phyloP scores from a whole-genome alignment of 1,140 invertebrate genomes.

The Brachionus manjavacas region DNA sequence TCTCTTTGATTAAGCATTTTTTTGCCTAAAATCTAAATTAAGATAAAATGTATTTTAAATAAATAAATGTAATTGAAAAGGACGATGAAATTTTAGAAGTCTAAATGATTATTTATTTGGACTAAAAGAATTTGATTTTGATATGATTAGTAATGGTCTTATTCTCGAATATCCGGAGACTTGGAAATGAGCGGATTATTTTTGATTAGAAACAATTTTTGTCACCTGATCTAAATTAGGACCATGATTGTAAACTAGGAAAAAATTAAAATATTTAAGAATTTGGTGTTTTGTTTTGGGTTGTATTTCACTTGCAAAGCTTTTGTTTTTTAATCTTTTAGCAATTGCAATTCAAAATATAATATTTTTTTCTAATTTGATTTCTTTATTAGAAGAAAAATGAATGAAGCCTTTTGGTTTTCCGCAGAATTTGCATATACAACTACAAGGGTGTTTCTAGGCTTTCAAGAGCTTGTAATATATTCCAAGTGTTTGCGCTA shows the following conservation, averaged over 20 bases:
- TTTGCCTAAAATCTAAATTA: too few relatives aligned
- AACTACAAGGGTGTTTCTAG: neutral
- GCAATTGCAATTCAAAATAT: neutral
- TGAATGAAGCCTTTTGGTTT: neutral
- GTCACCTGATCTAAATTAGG: neutral
- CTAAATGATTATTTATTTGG: neutral
- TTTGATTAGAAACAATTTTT: neutral
- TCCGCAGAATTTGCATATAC: neutral
- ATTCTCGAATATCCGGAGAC: neutral
- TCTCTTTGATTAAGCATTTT: too few relatives aligned
- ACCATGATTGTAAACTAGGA: neutral
- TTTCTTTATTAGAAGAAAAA: constrained; percentile 5
- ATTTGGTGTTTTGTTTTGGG: neutral
- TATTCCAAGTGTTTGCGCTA: neutral
- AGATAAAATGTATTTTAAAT: too few relatives aligned
- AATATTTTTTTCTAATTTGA: neutral
- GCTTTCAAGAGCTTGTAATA: neutral
- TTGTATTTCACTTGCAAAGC: neutral
- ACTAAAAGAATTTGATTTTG: neutral
- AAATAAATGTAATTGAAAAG: neutral
- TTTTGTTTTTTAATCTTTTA: neutral
- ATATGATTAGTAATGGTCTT: neutral
- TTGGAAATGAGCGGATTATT: neutral
- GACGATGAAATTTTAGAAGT: neutral
- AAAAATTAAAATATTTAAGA: neutral